Evolutionary conservation across 2,797 vertebrate species (phyloP).

Genomic region (Tadarida brasiliensis): DNA sequence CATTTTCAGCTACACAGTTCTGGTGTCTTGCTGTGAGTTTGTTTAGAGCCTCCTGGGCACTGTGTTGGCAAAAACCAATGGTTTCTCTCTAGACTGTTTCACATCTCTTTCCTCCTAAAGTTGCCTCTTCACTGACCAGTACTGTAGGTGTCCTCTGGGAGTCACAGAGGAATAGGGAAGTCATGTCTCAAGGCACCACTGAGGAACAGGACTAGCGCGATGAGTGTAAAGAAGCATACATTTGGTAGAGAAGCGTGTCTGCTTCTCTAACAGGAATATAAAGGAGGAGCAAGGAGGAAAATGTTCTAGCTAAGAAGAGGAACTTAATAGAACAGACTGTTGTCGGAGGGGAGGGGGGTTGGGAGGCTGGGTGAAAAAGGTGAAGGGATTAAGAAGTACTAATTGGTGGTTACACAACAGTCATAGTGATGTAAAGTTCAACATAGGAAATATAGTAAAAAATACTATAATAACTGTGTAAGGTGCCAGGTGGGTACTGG

Average conservation of each 20-base stretch:
- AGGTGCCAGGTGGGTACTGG: background rate
- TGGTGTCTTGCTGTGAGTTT: background rate
- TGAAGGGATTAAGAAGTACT: background rate
- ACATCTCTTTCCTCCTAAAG: background rate
- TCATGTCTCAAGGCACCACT: background rate
- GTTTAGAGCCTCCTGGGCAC: background rate
- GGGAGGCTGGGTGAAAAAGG: too few relatives aligned
- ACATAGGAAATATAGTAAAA: background rate
- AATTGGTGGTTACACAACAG: background rate
- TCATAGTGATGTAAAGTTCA: background rate
- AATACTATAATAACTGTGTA: background rate
- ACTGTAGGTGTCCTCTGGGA: background rate
- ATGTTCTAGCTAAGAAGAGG: background rate
- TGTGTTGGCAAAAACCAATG: background rate
- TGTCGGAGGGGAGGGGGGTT: background rate
- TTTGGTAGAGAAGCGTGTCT: background rate
- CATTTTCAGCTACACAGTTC: background rate
- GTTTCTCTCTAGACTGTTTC: background rate
- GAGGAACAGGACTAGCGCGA: background rate
- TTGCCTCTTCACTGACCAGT: background rate
- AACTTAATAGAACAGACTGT: background rate
- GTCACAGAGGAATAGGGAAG: background rate
- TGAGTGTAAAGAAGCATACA: background rate
- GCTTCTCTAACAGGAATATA: background rate
- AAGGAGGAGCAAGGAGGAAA: constrained; percentile 20